Evolutionary conservation across 2,888 invertebrate species (phyloP).

Genomic region (Ypsolopha scabrella): DNA sequence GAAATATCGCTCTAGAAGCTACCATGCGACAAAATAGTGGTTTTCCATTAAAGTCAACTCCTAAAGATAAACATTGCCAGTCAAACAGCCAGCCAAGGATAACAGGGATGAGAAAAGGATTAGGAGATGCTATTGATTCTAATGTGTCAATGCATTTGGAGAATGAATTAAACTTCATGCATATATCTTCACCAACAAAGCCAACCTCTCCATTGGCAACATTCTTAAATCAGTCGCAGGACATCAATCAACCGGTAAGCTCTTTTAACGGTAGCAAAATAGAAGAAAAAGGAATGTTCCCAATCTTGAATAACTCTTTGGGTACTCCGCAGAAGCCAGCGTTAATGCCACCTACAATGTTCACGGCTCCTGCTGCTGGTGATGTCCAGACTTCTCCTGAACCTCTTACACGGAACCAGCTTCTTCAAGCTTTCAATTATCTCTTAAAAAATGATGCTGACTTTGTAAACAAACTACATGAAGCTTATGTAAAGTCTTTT

Average conservation of each 20-base stretch:
- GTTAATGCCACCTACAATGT: conserved; percentile 89
- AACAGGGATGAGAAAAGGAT: conserved; percentile 39
- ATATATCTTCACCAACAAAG: conserved; percentile 61
- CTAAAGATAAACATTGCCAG: conserved; percentile 37
- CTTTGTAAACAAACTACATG: conserved; percentile 90
- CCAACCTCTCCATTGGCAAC: conserved; percentile 68
- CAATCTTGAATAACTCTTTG: conserved; percentile 32
- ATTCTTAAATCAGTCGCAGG: conserved; percentile 63
- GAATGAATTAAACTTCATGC: conserved; percentile 64
- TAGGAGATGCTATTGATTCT: conserved; percentile 33
- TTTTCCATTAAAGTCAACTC: conserved; percentile 50
- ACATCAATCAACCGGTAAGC: conserved; percentile 41
- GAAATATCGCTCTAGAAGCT: conserved; percentile 38
- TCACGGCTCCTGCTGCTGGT: conserved; percentile 72
- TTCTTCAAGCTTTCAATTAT: conserved; percentile 90
- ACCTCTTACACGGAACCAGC: conserved; percentile 88
- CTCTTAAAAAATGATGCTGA: conserved; percentile 88
- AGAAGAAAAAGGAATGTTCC: conserved; percentile 40
- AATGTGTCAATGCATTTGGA: conserved; percentile 59
- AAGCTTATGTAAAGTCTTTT: conserved; percentile 91
- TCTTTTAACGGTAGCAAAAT: conserved; percentile 39
- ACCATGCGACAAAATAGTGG: conserved; percentile 41
- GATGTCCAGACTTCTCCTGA: conserved; percentile 66
- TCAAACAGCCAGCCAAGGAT: conserved; percentile 41
- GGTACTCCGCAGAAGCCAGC: conserved; percentile 75